phyloP scores from a whole-genome alignment of 2,797 vertebrate species.

The Anguilla pacifica region DNA sequence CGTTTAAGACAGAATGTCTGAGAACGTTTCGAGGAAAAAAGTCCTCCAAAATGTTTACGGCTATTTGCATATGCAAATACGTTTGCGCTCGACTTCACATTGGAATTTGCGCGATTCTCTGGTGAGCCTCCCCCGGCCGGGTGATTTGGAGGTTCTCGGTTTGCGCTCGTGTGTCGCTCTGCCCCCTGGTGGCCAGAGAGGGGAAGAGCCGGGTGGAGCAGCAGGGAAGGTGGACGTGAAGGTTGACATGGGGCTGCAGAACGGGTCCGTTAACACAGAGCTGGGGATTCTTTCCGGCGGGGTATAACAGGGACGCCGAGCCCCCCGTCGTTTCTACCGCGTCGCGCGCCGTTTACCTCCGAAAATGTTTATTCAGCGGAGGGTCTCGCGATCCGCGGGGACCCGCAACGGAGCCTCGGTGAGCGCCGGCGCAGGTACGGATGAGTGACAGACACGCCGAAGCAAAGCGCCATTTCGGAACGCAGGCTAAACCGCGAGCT shows the following conservation, averaged over 20 bases:
- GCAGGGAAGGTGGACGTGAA: background rate
- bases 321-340: background rate
- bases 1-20: background rate
- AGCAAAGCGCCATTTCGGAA: background rate
- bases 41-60: background rate
- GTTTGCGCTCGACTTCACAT: background rate
- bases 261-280: background rate
- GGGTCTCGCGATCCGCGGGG: background rate
- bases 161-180: background rate
- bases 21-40: background rate
- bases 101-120: background rate
- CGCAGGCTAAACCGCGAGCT: background rate
- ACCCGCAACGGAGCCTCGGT: background rate
- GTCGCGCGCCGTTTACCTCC: background rate
- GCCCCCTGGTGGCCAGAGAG: background rate
- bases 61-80: background rate
- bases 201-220: background rate
- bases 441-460: background rate
- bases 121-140: background rate
- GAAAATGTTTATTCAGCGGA: background rate
- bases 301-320: background rate
- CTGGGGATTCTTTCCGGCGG: background rate
- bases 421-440: background rate
- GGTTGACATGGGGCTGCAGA: background rate
- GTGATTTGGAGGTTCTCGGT: background rate